phyloP scores from a whole-genome alignment of 1,140 invertebrate species.

The Ectropis grisescens region DNA sequence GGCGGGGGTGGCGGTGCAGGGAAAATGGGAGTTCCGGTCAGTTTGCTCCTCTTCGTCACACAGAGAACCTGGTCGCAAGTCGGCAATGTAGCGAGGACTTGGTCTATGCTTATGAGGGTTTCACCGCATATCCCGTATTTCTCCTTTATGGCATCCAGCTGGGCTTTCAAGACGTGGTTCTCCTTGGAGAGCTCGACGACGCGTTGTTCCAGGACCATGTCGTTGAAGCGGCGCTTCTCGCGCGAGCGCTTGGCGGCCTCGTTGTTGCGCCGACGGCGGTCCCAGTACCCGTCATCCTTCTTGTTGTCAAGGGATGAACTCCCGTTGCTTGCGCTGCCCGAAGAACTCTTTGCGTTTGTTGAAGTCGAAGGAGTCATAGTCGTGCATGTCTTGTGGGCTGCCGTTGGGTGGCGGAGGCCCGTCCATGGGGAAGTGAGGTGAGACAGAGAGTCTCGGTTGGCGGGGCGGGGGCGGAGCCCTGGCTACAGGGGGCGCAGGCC shows the following conservation, averaged over 20 bases:
- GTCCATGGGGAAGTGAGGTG: constrained; percentile 53
- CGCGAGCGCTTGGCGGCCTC: constrained; percentile 95
- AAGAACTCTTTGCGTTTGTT: constrained; percentile 82
- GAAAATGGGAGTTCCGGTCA: constrained; percentile 71
- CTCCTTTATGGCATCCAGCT: constrained; percentile 92
- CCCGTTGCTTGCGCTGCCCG: constrained; percentile 91
- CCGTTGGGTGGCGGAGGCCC: constrained; percentile 46
- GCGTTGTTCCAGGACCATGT: constrained; percentile 95
- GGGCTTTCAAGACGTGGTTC: constrained; percentile 93
- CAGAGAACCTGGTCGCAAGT: constrained; percentile 86
- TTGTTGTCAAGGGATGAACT: constrained; percentile 97
- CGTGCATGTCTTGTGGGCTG: constrained; percentile 49
- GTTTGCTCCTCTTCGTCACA: constrained; percentile 84
- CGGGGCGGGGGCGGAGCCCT: constrained; percentile 41
- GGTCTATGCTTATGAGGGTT: constrained; percentile 86
- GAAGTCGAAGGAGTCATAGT: constrained; percentile 68
- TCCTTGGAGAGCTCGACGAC: constrained; percentile 96
- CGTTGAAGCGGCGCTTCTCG: constrained; percentile 95
- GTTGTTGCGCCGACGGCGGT: constrained; percentile 93
- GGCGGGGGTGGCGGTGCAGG: constrained; percentile 74
- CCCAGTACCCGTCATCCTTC: constrained; percentile 98
- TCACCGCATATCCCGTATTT: constrained; percentile 94
- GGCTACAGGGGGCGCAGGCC: constrained; percentile 33
- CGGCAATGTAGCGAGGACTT: constrained; percentile 87
- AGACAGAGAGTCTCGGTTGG: constrained; percentile 41